A percentile compares a stretch with the other conserved stretches of the same genome.
Conservation (phyloP, 2,797 vertebrate species). For the Rhinatrema bivittatum region DNA sequence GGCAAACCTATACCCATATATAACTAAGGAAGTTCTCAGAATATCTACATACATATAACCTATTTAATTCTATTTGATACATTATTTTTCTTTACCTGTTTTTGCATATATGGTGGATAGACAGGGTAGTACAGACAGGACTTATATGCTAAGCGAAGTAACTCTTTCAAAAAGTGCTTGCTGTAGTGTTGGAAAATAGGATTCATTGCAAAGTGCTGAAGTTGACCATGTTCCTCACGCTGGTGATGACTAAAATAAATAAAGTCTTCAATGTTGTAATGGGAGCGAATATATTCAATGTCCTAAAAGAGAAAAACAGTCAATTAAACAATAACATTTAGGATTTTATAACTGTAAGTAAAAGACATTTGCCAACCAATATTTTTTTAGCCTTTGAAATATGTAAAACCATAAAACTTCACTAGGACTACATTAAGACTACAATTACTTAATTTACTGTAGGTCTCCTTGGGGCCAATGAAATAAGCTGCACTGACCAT, state of each 20-base stretch:
- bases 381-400: too few species aligned
- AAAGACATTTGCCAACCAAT: too few species aligned
- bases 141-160: slow-evolving; percentile 72
- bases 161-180: slow-evolving; percentile 79
- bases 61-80: too few species aligned
- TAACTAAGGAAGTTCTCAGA: too few species aligned
- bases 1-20: too few species aligned
- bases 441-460: too few species aligned
- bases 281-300: slow-evolving; percentile 71
- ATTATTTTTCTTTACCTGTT: slow-evolving; percentile 65
- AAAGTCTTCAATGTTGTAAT: slow-evolving; percentile 86
- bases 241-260: slow-evolving; percentile 72
- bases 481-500: too few species aligned
- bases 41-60: too few species aligned
- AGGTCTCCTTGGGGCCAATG: too few species aligned
- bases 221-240: slow-evolving; percentile 72
- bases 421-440: too few species aligned
- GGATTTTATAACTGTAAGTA: not conserved
- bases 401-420: too few species aligned
- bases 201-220: slow-evolving; percentile 72
- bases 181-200: slow-evolving; percentile 62
- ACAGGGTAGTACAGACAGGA: slow-evolving; percentile 74
- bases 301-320: slow-evolving; percentile 57
- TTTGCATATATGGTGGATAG: slow-evolving; percentile 46
- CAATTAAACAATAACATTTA: not conserved